Base-by-base conservation (phyloP, 2,113 vertebrate species). In the Ictalurus punctatus region DNA sequence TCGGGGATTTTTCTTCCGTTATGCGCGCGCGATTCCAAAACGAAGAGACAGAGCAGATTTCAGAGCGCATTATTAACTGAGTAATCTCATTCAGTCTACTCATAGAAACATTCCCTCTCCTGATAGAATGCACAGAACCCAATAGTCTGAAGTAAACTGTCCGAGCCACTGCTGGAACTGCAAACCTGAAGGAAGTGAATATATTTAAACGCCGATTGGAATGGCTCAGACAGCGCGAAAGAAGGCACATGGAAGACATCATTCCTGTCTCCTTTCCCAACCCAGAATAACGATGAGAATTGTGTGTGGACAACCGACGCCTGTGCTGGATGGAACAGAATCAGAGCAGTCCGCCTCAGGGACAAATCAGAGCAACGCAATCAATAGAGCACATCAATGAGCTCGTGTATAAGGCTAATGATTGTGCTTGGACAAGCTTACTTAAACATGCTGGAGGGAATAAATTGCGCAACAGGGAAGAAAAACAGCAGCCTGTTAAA, bases 331-430 rank as follows among this genome's bases (percentile, higher is more conserved):
- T 91, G 90, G n/a, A 88, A 61, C 80, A 34, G 19, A 27, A 86
- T 34, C 34, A 80, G 82, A 89, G 87, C 93, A 93, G 94, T 95
- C 94, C 91, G 92, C 94, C 95, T 95, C 89, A 89, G 10, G 90
- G 87, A 94, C 94, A 96, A 95, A 95, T 96, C 96, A 94, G 93
- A 94, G 93, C 94, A 96, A 95, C 88, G 84, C 89, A 94, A 96
- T 98, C 96, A 93, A 97, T 97, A 96, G 81, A 84, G 88, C 94
- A 92, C 95, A 96, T 96, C 93, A 95, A 95, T 95, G 94, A 94
- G 93, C 93, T 93, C 92, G 89, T 94, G 95, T 96, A 95, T 93
- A 95, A 96, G 92, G 93, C 90, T 94, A 94, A 93, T 93, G 95
- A 96, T 94, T 94, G 92, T 89, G 87, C 91, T 34, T 91, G 92